Base-by-base conservation (phyloP, 92 coral and sea anemone species). In the Pocillopora meandrina region DNA sequence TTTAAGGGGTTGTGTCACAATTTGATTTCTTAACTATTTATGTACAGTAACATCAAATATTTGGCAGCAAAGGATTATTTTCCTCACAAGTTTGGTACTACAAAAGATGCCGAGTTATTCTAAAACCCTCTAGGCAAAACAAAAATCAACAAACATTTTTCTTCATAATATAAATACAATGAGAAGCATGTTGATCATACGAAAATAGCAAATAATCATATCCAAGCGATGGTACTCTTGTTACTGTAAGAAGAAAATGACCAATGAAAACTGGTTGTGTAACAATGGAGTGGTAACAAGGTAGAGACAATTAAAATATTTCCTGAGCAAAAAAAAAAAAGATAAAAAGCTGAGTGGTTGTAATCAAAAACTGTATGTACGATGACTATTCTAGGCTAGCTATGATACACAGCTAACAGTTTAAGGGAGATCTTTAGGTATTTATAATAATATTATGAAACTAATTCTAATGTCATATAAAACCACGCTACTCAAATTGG, bases 391-490 rank as follows among this genome's bases (percentile, higher is more conserved):
- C 36, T 81, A 81, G 35, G 59, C 77, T 61, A 81, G 85, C 77
- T 81, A 71, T 81, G 85, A 81, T 81, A 71, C 85, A 81, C 85
- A 81, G 77, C 85, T 81, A 70, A 31, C 64, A 11, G 34, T 33
- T 34, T 12, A 34, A 34, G 56, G 66, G 10, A n/a, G 49, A 17
- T 71, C 85, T 20, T 71, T 60, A 17, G 21, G 61, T 56, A 15
- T 52, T 65, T 67, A 56, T 62, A n/a, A 65, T 19, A 76, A 71
- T 42, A 21, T 34, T 83, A 83, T 83, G 86, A 83, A 73, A 83
- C 80, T 83, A 73, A 61, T 47, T 83, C 56, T 83, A 62, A 63
- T 74, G 65, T 57, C 64, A 74, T 83, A 12, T 72, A 73, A 83
- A 83, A 83, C 74, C 86, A 83, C 76, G 72, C 78, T 71, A 82